These are phyloP conservation scores for Sprattus sprattus DNA, from an alignment of 2,113 vertebrate genomes.

Conservation along the genomic window DNA sequence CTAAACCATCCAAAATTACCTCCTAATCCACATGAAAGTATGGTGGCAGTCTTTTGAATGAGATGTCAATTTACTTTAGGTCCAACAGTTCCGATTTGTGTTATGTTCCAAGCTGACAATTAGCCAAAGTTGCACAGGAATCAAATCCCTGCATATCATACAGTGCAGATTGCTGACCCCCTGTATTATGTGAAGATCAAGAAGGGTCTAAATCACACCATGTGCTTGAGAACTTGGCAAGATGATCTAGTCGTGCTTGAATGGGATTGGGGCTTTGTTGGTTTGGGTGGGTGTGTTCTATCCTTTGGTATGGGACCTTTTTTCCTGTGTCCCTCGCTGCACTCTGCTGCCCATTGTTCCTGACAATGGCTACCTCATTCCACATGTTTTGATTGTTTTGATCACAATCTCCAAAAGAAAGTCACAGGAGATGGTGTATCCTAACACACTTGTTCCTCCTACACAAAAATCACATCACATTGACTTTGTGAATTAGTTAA, in stretches of 20 bases:
- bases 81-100: not conserved
- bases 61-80: not conserved
- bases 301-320: not conserved
- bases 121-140: not conserved
- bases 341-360: not conserved
- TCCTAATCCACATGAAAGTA: not conserved
- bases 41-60: not conserved
- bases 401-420: not conserved
- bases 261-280: not conserved
- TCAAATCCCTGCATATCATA: not conserved
- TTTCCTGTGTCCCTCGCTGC: constrained; percentile 11
- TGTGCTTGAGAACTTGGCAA: not conserved
- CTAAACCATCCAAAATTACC: not conserved
- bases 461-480: not conserved
- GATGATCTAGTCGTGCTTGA: not conserved
- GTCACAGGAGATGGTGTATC: not conserved
- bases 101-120: not conserved
- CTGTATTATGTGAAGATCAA: not conserved
- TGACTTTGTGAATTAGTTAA: not conserved
- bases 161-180: not conserved
- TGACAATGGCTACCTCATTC: not conserved
- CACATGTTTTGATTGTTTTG: constrained; percentile 1
- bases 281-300: not conserved
- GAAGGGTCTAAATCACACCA: not conserved
- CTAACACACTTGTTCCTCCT: not conserved